Evolutionary conservation across 2,113 vertebrate species (phyloP).

Genomic region (Loxodonta africana): DNA sequence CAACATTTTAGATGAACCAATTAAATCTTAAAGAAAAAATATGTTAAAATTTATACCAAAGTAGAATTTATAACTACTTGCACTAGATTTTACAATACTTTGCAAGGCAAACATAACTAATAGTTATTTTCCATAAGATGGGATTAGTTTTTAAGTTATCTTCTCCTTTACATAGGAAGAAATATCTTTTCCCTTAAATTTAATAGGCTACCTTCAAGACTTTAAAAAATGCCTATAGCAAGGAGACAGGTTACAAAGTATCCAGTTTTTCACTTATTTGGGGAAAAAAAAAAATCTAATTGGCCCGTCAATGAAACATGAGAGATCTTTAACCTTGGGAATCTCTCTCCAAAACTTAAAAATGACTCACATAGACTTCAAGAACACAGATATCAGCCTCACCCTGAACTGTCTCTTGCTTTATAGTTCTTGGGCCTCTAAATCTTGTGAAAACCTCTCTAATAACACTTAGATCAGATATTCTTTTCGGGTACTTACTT

Average conservation of each 20-base stretch:
- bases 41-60: slow-evolving; percentile 49
- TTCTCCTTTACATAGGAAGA: slow-evolving; percentile 42
- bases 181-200: slow-evolving; percentile 22
- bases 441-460: slow-evolving; percentile 1
- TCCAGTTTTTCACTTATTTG: slow-evolving; percentile 54
- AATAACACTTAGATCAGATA: slow-evolving; percentile 1
- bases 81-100: slow-evolving; percentile 38
- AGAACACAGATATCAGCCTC: neutral
- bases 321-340: slow-evolving; percentile 12
- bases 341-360: slow-evolving; percentile 59
- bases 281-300: neutral
- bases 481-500: neutral
- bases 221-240: neutral
- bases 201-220: slow-evolving; percentile 6
- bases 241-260: neutral
- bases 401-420: slow-evolving; percentile 22
- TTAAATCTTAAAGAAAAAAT: slow-evolving; percentile 26
- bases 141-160: slow-evolving; percentile 54
- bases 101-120: slow-evolving; percentile 13
- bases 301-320: slow-evolving; percentile 48
- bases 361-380: neutral
- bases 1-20: slow-evolving; percentile 41
- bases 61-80: slow-evolving; percentile 16
- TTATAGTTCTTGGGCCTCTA: neutral
- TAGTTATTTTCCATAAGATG: neutral